Evolutionary conservation across 2,888 invertebrate genomes (phyloP), one percentile per base, ranked within the genome.

Genomic region (Mimas tiliae): DNA sequence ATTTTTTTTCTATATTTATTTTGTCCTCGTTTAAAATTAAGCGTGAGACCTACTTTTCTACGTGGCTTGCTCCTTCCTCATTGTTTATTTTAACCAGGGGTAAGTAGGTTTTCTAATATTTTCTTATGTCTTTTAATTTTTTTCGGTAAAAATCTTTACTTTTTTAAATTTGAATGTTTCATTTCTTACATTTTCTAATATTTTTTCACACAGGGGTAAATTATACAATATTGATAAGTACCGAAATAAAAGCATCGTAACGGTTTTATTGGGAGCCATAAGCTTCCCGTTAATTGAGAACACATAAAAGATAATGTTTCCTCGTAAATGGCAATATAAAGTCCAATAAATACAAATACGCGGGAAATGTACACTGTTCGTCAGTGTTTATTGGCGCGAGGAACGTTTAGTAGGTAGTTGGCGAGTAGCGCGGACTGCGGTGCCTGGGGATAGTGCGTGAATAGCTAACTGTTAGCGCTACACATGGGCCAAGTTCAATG

Each of bases 401-500:
- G n/a, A 48, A 16, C 50, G 19, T 50, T 50, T 50, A 50, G 19
- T 50, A 47, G 12, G 7, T 3, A 38, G 38, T 19, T 8, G 50
- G 16, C 19, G 50, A 19, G 50, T 8, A 16, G 50, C n/a, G 55
- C 55, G 34, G 16, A 9, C n/a, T 48, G 48, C 11, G 9, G 34
- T 55, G 55, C 16, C 42, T 38, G 42, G 58, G 42, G 16, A 38
- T 11, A 42, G 38, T 19, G 58, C 19, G 42, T 55, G 9, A 38
- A 55, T 12, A 58, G 58, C 42, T 16, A 38, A 12, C 42, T 42
- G 58, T 58, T 16, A 42, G 16, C 42, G 19, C 4, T 38, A 19
- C 58, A 58, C 69, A 75, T 33, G 27, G 51, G 14, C 27, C 74
- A 70, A 73, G 75, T 79, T 77, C 72, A 73, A 79, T 78, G 77